Percentiles rank a stretch among this genome's conserved stretches.
phyloP scores from a whole-genome alignment of 2,797 vertebrate species.

The Malacoraja senta region DNA sequence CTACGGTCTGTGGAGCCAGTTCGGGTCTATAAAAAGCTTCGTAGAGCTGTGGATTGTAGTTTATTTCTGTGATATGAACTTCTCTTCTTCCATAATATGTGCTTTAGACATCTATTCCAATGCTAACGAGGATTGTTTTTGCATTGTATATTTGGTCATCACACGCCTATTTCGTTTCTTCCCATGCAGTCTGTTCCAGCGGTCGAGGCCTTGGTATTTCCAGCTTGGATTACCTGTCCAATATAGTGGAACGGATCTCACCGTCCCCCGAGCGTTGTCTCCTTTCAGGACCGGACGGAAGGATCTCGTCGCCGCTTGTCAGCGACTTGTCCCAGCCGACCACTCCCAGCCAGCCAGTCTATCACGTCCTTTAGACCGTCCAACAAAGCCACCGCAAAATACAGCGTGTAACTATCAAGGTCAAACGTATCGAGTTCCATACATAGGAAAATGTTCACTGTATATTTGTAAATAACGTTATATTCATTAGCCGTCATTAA shows the following conservation, averaged over 20 bases:
- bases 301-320: constrained; percentile 60
- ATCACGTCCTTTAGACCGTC: constrained; percentile 79
- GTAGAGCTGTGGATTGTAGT: not conserved
- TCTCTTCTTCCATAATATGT: not conserved
- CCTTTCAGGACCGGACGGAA: constrained; percentile 55
- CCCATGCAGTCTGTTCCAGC: constrained; percentile 55
- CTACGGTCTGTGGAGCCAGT: not conserved
- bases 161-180: constrained; percentile 26
- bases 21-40: not conserved
- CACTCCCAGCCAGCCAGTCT: constrained; percentile 75
- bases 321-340: constrained; percentile 73
- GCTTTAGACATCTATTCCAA: not conserved
- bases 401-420: constrained; percentile 26
- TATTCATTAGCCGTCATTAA: constrained; percentile 8
- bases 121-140: not conserved
- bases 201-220: constrained; percentile 68
- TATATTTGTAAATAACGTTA: constrained; percentile 67
- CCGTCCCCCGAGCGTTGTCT: constrained; percentile 59
- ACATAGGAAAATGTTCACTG: constrained; percentile 54
- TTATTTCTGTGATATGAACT: not conserved
- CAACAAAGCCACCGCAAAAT: constrained; percentile 8
- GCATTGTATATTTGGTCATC: not conserved
- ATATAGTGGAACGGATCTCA: constrained; percentile 89
- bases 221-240: constrained; percentile 89
- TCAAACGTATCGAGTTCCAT: constrained; percentile 51